Evolutionary conservation across 2,797 vertebrate species (phyloP).

Genomic region (Cyclura pinguis): DNA sequence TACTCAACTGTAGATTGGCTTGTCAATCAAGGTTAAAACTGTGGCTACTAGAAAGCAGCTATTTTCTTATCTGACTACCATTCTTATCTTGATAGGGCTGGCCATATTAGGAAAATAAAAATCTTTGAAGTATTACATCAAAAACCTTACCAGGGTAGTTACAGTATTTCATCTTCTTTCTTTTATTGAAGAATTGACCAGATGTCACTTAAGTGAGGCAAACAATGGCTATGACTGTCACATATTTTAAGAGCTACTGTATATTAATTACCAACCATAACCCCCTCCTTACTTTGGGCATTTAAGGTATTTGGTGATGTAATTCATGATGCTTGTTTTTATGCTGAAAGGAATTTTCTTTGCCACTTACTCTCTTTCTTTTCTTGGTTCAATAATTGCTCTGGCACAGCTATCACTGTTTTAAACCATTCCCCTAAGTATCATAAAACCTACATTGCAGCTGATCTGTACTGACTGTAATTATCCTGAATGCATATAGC

Average conservation of each 20-base stretch:
- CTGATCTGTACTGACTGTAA: constrained; percentile 39
- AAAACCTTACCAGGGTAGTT: background rate
- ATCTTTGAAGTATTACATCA: background rate
- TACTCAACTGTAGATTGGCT: background rate
- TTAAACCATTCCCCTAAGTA: constrained; percentile 39
- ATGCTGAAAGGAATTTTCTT: background rate
- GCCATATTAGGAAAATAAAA: background rate
- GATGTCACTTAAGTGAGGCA: background rate
- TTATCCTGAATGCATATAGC: constrained; percentile 34
- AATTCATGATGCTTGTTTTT: background rate
- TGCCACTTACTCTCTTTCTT: constrained; percentile 20
- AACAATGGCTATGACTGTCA: background rate
- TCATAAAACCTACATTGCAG: constrained; percentile 17
- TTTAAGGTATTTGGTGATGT: background rate
- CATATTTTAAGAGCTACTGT: background rate
- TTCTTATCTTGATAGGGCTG: background rate
- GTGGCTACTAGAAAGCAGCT: background rate
- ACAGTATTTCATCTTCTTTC: background rate
- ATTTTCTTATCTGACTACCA: background rate
- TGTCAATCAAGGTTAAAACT: background rate
- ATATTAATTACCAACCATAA: constrained; percentile 3
- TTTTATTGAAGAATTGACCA: constrained; percentile 1
- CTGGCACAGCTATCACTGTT: constrained; percentile 29
- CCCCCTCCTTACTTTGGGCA: background rate
- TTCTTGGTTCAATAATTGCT: constrained; percentile 20